Evolutionary conservation across 1,140 invertebrate genomes (phyloP).

Genomic region (Atta colombica): DNA sequence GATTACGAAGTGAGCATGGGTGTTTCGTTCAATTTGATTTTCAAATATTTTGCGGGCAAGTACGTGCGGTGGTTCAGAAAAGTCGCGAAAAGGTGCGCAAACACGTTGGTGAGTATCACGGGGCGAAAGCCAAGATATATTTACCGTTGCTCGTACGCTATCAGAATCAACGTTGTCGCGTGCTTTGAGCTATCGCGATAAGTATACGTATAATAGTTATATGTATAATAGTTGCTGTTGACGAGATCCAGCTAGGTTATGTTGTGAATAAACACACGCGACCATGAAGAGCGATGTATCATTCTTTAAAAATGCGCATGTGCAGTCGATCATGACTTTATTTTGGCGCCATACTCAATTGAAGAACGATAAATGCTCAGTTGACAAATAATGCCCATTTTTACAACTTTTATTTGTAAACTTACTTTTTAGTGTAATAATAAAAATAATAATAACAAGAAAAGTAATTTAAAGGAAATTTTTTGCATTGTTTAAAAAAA

Average conservation of each 20-base stretch:
- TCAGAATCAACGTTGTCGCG: slow-evolving; percentile 21
- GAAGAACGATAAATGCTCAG: neutral
- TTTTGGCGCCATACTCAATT: slow-evolving; percentile 27
- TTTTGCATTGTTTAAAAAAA: too few species aligned
- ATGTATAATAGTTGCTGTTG: neutral
- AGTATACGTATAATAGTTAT: neutral
- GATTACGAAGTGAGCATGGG: neutral
- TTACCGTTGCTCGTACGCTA: slow-evolving; percentile 14
- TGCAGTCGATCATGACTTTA: slow-evolving; percentile 25
- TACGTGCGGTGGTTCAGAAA: slow-evolving; percentile 11
- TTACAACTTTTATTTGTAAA: neutral
- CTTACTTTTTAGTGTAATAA: too few species aligned
- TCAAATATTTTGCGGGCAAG: neutral
- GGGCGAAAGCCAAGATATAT: neutral
- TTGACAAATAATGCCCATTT: neutral
- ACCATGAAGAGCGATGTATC: slow-evolving; percentile 15
- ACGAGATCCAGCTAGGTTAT: slow-evolving; percentile 37
- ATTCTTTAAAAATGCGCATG: slow-evolving; percentile 48
- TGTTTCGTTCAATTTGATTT: neutral
- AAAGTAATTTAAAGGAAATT: too few species aligned
- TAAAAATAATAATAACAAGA: too few species aligned
- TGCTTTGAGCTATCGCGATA: slow-evolving; percentile 38
- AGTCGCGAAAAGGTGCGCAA: slow-evolving; percentile 10
- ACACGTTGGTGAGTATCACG: slow-evolving; percentile 18
- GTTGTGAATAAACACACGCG: slow-evolving; percentile 29